These are phyloP conservation scores for Chaetophractus vellerosus DNA, from an alignment of 2,797 vertebrate genomes.

Conservation along the genomic window DNA sequence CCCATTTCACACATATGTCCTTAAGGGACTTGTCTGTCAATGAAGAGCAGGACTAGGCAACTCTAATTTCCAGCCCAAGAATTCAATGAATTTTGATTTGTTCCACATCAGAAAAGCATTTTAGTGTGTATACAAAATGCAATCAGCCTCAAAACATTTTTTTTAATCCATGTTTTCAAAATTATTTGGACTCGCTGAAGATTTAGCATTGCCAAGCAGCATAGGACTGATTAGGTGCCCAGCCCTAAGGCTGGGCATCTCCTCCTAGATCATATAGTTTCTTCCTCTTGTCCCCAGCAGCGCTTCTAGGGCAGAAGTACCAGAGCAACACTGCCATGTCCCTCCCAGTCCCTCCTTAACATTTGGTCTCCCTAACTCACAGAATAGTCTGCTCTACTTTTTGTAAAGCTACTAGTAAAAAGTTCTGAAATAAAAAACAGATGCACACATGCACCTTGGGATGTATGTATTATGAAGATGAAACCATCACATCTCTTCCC, in stretches of 20 bases:
- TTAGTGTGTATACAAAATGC: slow-evolving; percentile 70
- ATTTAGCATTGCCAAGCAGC: slow-evolving; percentile 55
- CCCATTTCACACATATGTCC: not conserved
- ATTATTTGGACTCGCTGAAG: slow-evolving; percentile 69
- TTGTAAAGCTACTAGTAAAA: slow-evolving; percentile 90
- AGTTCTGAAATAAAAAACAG: slow-evolving; percentile 89
- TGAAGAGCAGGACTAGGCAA: slow-evolving; percentile 9
- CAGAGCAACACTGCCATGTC: slow-evolving; percentile 70
- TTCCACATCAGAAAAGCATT: slow-evolving; percentile 79
- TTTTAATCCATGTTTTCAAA: slow-evolving; percentile 67
- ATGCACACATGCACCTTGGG: slow-evolving; percentile 86
- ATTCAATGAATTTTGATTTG: slow-evolving; percentile 74
- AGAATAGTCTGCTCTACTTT: slow-evolving; percentile 85
- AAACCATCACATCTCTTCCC: slow-evolving; percentile 86
- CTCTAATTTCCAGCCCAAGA: slow-evolving; percentile 58
- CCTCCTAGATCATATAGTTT: not conserved
- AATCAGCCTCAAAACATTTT: slow-evolving; percentile 74
- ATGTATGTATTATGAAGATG: slow-evolving; percentile 89
- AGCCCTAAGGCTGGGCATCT: not conserved
- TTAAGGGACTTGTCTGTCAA: slow-evolving; percentile 45
- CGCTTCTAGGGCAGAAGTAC: not conserved
- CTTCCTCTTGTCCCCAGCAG: slow-evolving; percentile 49
- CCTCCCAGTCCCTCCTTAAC: slow-evolving; percentile 85
- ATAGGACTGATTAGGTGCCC: slow-evolving; percentile 52
- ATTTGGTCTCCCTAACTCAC: slow-evolving; percentile 88